Base-by-base conservation (phyloP, 1,140 invertebrate species). In the Drosophila lacteicornis region DNA sequence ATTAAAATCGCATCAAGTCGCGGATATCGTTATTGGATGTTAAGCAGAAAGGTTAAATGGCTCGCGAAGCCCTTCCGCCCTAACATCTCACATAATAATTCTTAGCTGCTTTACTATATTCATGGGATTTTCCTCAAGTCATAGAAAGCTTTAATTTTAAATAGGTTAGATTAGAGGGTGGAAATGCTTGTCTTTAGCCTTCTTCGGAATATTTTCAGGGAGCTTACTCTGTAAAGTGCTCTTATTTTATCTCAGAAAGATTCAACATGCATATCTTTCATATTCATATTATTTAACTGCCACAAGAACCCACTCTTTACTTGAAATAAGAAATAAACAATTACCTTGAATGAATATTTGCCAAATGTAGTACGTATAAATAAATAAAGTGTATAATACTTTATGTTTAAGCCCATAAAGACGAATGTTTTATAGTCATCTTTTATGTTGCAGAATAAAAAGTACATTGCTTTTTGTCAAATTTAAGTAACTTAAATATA, bases 1-100 rank as follows among this genome's bases (percentile, higher is more conserved):
- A 79, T 80, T 58, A 80, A 79, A 80, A 56, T 62, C 58, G 47
- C 62, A 74, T 74, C 46, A 46, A 57, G 46, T 19, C 61, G 60
- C 46, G 25, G 40, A 46, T 47, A 78, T 46, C 42, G 42, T 46
- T 58, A 73, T 53, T 58, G 76, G 40, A 46, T 55, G 40, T 46
- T 70, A 53, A 36, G 63, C 17, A 15, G 30, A 25, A 25, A 63
- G 27, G 19, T 49, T 71, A 60, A 73, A 73, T 59, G 69, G 30
- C 33, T 36, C 45, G 45, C 25, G 4, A 50, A 58, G n/a, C 27
- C 27, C 11, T 51, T 12, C n/a, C 13, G 22, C 30, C 13, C 25
- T 50, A 59, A 30, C 49, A 55, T 22, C 51, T 70, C n/a, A 9
- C n/a, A 27, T 50, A 3, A 19, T 58, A 22, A 51, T 69, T 58